phyloP scores from a whole-genome alignment of 2,888 invertebrate genomes.

The Calameuta idolon region DNA sequence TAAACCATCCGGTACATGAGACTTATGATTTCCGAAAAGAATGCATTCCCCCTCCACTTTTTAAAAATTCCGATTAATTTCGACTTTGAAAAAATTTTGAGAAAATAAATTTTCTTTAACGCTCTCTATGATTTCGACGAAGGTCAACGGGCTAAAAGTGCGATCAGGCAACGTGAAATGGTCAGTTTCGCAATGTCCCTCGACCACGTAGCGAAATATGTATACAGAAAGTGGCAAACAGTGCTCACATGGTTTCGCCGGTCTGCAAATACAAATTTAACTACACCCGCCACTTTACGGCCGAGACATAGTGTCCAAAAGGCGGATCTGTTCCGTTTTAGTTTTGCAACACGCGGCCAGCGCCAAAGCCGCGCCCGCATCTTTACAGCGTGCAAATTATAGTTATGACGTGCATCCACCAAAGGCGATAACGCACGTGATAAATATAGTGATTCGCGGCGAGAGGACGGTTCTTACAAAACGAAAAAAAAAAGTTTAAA shows the following conservation, averaged over 20 bases:
- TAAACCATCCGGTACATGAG: not conserved
- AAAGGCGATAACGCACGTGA: not conserved
- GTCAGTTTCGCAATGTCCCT: not conserved
- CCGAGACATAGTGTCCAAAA: constrained; percentile 46
- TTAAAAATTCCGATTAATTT: not conserved
- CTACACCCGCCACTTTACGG: constrained; percentile 54
- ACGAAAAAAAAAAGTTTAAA: not conserved
- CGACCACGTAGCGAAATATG: not conserved
- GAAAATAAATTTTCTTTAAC: not conserved
- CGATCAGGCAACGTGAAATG: not conserved
- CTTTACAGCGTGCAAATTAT: constrained; percentile 39
- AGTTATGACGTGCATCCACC: constrained; percentile 13
- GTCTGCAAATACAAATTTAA: constrained; percentile 62
- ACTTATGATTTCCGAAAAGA: not conserved
- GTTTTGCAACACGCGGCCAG: not conserved
- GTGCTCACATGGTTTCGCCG: constrained; percentile 1
- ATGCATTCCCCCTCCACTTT: not conserved
- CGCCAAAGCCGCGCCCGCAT: constrained; percentile 8
- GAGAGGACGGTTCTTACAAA: not conserved
- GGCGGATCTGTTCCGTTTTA: constrained; percentile 34
- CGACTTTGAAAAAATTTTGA: not conserved
- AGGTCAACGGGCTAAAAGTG: not conserved
- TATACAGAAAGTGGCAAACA: not conserved
- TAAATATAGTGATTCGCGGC: not conserved
- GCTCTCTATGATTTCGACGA: not conserved